Evolutionary conservation across 2,888 invertebrate genomes (phyloP), one percentile per base, ranked within the genome.

Genomic region (Sesamia inferens): DNA sequence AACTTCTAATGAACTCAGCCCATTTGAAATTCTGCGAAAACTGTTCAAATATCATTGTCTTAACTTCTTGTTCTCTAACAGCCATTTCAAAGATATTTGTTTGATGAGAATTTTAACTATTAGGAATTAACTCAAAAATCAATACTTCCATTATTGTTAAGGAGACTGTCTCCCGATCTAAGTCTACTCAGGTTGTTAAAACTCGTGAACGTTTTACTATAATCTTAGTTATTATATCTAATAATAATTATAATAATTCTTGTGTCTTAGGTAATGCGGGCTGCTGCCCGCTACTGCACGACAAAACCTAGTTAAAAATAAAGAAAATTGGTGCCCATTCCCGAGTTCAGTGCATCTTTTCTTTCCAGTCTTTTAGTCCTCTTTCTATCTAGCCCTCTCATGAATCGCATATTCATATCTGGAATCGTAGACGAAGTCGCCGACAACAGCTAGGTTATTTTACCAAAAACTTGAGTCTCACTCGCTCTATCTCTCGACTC

Each of bases 21-120:
- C 59, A 84, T 71, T 81, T 75, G 44, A 67, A 71, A 75, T 81
- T 80, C 80, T 66, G 54, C 63, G 62, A 63, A 80, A 83, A 68
- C 61, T 71, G 69, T n/a, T 59, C n/a, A 68, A 61, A 74, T 65
- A 70, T 78, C 55, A 71, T 57, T 63, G 68, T 68, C 61, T 31
- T 61, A 71, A 61, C 61, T 64, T 68, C 69, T 54, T 83, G 63
- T 69, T 80, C 69, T 48, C 57, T 42, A 65, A 66, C 55, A 66
- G 57, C 42, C 44, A 66, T 67, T 67, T 44, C 48, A 24, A 70
- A 74, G 67, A 64, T 66, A 62, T 65, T 71, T 42, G 51, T 66
- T 81, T 78, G 64, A 64, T 63, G 78, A 82, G 48, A 77, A 77
- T 64, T 81, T 70, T 63, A 77, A 70, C 63, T 82, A 67, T 70